phyloP scores from a whole-genome alignment of 2,888 invertebrate species.

The Protodeltote pygarga region DNA sequence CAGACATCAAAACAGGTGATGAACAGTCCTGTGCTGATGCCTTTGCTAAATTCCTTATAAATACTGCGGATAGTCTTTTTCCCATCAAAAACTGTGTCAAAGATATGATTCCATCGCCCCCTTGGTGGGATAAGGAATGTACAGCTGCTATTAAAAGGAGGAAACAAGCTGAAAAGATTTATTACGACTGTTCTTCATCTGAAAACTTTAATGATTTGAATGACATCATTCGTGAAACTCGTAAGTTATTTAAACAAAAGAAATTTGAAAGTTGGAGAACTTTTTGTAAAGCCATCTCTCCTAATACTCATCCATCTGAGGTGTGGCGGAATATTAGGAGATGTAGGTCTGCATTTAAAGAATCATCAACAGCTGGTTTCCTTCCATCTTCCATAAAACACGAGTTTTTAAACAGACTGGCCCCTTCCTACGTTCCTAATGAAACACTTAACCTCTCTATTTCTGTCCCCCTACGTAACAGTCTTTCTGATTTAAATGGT shows the following conservation, averaged over 20 bases:
- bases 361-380: too few relatives aligned
- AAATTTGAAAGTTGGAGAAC: background rate
- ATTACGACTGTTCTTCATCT: background rate
- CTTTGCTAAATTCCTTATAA: background rate
- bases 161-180: background rate
- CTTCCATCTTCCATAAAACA: background rate
- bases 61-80: background rate
- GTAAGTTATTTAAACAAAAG: background rate
- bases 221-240: too few relatives aligned
- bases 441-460: too few relatives aligned
- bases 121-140: constrained; percentile 2
- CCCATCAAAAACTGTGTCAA: background rate
- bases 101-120: background rate
- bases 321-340: background rate
- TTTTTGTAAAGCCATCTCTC: background rate
- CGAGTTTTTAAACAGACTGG: background rate
- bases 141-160: background rate
- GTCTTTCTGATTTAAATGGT: too few relatives aligned
- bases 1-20: too few relatives aligned
- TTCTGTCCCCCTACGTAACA: too few relatives aligned
- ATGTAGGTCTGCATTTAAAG: background rate
- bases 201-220: background rate
- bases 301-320: background rate
- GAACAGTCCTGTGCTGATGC: background rate
- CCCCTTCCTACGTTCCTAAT: background rate